A percentile compares a stretch with the other conserved stretches of the same genome.
Conservation (phyloP, 2,888 invertebrate genomes). For the Apodemia mormo region DNA sequence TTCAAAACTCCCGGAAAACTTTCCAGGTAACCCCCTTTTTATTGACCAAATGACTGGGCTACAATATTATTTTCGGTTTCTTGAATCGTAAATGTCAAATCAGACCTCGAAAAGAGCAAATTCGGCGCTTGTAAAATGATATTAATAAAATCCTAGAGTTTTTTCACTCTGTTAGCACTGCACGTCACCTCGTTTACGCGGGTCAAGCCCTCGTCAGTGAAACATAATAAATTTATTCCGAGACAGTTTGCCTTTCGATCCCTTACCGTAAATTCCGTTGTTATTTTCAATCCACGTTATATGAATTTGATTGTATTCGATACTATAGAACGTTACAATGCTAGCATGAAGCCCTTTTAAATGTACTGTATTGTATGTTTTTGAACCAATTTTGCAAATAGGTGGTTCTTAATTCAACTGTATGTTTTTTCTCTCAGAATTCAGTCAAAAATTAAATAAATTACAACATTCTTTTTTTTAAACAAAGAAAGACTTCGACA, state of each 20-base stretch:
- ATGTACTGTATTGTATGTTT: background rate
- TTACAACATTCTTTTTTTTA: no score
- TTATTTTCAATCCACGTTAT: slow-evolving; percentile 17
- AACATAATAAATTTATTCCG: slow-evolving; percentile 16
- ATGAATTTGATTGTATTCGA: slow-evolving; percentile 8
- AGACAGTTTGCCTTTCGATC: slow-evolving; percentile 15
- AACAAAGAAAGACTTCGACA: no score
- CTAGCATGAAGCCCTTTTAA: background rate
- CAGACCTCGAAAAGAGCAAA: background rate
- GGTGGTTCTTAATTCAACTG: no score
- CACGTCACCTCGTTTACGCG: slow-evolving; percentile 11
- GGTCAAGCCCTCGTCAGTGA: slow-evolving; percentile 18
- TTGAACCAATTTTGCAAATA: background rate
- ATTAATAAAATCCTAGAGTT: slow-evolving; percentile 10
- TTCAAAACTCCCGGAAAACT: no score
- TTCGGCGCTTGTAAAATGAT: background rate
- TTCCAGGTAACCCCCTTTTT: no score
- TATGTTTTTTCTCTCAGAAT: no score
- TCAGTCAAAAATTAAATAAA: no score
- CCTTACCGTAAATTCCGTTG: slow-evolving; percentile 13
- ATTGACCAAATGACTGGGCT: no score
- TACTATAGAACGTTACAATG: background rate
- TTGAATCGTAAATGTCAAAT: background rate
- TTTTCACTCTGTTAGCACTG: slow-evolving; percentile 14
- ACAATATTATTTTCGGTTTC: no score